These are phyloP conservation scores for Cheiracanthium punctorium DNA, from an alignment of 2,888 invertebrate genomes.

Conservation along the genomic window DNA sequence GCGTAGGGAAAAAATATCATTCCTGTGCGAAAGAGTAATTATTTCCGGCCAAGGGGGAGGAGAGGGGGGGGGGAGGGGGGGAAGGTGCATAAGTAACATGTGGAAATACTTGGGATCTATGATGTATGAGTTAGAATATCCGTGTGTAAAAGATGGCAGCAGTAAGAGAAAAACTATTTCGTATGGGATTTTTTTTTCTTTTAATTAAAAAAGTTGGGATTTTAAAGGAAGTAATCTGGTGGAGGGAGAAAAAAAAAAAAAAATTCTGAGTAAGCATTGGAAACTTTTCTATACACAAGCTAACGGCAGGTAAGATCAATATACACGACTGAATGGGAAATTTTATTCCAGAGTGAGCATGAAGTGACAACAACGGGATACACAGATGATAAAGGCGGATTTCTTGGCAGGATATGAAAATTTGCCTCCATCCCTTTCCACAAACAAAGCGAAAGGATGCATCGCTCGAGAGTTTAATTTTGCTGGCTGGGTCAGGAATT, in stretches of 20 bases:
- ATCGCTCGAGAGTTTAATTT: not conserved
- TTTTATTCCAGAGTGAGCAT: not conserved
- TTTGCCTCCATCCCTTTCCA: not conserved
- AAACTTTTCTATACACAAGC: not conserved
- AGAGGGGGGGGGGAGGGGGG: not conserved
- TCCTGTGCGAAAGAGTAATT: slow-evolving; percentile 64
- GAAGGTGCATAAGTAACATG: slow-evolving; percentile 48
- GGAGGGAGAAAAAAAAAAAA: slow-evolving; percentile 8
- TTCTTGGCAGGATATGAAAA: slow-evolving; percentile 4
- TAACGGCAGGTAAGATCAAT: slow-evolving; percentile 15
- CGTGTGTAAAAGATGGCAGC: slow-evolving; percentile 56
- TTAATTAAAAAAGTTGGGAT: slow-evolving; percentile 66
- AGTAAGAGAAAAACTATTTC: slow-evolving; percentile 48
- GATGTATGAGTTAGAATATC: slow-evolving; percentile 64
- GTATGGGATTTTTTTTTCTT: slow-evolving; percentile 49
- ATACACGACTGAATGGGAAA: not conserved
- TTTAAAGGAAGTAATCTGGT: slow-evolving; percentile 65
- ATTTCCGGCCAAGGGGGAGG: slow-evolving; percentile 54
- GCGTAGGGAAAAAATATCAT: slow-evolving; percentile 57
- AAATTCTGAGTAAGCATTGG: slow-evolving; percentile 35
- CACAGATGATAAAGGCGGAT: not conserved
- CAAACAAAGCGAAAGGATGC: not conserved
- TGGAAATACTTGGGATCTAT: slow-evolving; percentile 63
- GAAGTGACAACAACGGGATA: not conserved
- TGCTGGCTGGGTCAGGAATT: not conserved